Base-by-base conservation (phyloP, 2,797 vertebrate genomes). In the Enteromius anoplus region DNA sequence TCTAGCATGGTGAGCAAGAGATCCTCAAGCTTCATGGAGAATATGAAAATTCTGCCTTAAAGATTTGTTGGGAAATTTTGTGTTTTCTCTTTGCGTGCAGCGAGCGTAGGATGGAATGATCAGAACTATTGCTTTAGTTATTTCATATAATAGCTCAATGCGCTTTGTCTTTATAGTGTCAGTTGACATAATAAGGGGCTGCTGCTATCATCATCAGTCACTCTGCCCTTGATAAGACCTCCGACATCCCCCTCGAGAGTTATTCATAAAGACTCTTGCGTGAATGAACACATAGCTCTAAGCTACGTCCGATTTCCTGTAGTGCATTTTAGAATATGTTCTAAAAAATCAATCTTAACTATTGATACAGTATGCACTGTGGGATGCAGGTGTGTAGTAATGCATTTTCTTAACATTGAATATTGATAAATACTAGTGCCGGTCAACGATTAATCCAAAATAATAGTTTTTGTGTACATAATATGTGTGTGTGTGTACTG, bases 141-240 rank as follows among this genome's bases (percentile, higher is more conserved):
- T 58, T 81, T 42, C 53, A 34, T 81, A 78, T 78, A 76, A 42
- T 75, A 62, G 58, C 47, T 76, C 32, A 60, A 42, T 60, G 32
- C 45, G 21, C 81, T 84, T 84, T 82, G 82, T 86, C 78, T 85
- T 86, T 86, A 81, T 81, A 84, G 62, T 85, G 83, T 83, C 73
- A 75, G 75, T 68, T 37, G 64, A 73, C 64, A 81, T 79, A 86
- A 87, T 86, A 85, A 81, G 71, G 55, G 81, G 82, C 82, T 75
- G 42, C 75, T 60, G 71, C 81, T 78, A 78, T 82, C 60, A 80
- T 86, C 82, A 86, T 87, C 82, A 75, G 75, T 87, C 85, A 85
- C 66, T 78, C 72, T 87, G 86, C 75, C 83, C 85, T 87, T 81
- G 80, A 85, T 70, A 73, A 85, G 85, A 88, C 87, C 87, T 86